phyloP scores from a whole-genome alignment of 2,888 invertebrate species.

The Artemia sinica region DNA sequence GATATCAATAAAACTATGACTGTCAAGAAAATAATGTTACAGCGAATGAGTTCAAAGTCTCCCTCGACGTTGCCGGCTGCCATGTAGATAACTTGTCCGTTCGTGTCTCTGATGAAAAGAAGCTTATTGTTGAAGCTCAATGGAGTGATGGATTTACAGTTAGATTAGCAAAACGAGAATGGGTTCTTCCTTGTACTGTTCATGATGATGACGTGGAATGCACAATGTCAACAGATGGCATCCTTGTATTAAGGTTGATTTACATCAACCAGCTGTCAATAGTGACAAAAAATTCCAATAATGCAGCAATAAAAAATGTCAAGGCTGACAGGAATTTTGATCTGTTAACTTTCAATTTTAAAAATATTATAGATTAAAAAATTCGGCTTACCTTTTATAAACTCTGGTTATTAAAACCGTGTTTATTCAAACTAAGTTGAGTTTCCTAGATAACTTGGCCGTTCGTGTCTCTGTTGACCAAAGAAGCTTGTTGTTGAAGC shows the following conservation, averaged over 20 bases:
- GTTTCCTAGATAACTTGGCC: not conserved
- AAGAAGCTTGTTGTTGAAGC: slow-evolving; percentile 4
- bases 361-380: too few species aligned
- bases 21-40: not conserved
- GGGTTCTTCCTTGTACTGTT: not conserved
- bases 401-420: too few species aligned
- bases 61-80: not conserved
- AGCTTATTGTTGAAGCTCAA: not conserved
- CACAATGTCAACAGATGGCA: not conserved
- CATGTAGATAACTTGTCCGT: not conserved
- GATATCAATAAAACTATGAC: not conserved
- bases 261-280: not conserved
- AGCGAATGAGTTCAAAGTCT: not conserved
- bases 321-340: too few species aligned
- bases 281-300: not conserved
- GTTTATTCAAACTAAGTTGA: too few species aligned
- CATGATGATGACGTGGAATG: not conserved
- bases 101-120: not conserved
- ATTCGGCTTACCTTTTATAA: too few species aligned
- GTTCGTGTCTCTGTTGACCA: not conserved
- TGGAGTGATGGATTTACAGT: slow-evolving; percentile 1
- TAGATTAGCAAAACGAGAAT: not conserved
- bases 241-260: not conserved
- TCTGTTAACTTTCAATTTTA: too few species aligned
- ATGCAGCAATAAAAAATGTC: not conserved